Conservation (phyloP, 2,888 invertebrate genomes). For the Napeogenes sylphis region DNA sequence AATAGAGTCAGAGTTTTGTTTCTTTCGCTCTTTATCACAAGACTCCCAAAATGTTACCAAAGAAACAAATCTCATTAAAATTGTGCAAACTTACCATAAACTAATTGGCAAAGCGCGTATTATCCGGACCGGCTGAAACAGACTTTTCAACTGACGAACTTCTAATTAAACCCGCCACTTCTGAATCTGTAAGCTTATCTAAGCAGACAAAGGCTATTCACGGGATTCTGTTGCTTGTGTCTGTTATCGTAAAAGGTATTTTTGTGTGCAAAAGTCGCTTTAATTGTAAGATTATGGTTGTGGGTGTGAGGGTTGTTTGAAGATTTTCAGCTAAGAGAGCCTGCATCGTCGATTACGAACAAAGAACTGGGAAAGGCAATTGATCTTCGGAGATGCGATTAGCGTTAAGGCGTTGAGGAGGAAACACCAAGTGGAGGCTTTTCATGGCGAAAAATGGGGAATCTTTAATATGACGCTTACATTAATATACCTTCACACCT, state of each 20-base stretch:
- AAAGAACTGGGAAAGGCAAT: conserved; percentile 63
- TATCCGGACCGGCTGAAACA: conserved; percentile 47
- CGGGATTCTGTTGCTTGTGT: conserved; percentile 38
- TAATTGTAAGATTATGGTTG: conserved; percentile 36
- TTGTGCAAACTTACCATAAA: conserved; percentile 60
- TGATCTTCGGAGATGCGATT: conserved; percentile 63
- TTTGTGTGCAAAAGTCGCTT: conserved; percentile 32
- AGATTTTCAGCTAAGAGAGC: conserved; percentile 52
- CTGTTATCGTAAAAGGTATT: conserved; percentile 36
- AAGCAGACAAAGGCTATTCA: conserved; percentile 35
- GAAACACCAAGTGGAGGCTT: conserved; percentile 34
- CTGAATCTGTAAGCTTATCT: conserved; percentile 50
- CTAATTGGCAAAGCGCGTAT: conserved; percentile 57
- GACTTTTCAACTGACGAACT: conserved; percentile 49
- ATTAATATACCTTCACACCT: background rate
- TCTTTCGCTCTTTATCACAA: conserved; percentile 24
- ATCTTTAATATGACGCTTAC: conserved; percentile 21
- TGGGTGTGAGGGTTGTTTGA: conserved; percentile 42
- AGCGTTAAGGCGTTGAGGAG: conserved; percentile 51
- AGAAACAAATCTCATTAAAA: conserved; percentile 59
- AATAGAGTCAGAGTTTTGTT: conserved; percentile 22
- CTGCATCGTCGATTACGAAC: conserved; percentile 58
- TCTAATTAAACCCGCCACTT: conserved; percentile 61
- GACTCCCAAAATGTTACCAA: conserved; percentile 30
- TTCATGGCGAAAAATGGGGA: conserved; percentile 35